phyloP scores from a whole-genome alignment of 2,113 vertebrate species.

The Actinemys pallida region DNA sequence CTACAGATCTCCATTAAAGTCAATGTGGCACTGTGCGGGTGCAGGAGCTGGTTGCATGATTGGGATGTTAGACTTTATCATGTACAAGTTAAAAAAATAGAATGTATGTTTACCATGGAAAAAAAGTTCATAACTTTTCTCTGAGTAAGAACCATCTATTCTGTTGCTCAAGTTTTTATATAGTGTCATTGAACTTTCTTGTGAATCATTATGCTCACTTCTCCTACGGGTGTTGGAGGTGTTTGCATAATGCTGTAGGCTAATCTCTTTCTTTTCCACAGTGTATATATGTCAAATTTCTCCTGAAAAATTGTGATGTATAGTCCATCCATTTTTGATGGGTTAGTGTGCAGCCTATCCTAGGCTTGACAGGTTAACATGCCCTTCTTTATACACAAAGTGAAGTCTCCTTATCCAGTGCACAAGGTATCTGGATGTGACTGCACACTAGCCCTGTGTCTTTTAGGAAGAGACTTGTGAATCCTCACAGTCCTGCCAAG shows the following conservation, averaged over 20 bases:
- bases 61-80: not conserved
- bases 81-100: not conserved
- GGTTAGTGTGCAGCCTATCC: not conserved
- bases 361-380: rapidly evolving
- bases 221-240: rapidly evolving
- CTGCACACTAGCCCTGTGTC: not conserved
- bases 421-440: not conserved
- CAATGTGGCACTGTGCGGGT: not conserved
- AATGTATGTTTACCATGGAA: not conserved
- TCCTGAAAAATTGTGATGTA: rapidly evolving
- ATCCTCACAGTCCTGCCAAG: rapidly evolving
- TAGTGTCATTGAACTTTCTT: rapidly evolving
- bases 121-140: not conserved
- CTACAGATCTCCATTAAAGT: not conserved
- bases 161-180: not conserved
- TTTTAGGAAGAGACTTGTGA: not conserved
- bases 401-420: not conserved
- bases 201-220: not conserved
- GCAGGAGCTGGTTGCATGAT: not conserved
- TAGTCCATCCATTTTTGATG: not conserved
- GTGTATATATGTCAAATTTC: rapidly evolving
- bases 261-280: not conserved
- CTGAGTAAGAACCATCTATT: not conserved
- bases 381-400: not conserved
- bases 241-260: not conserved